These are phyloP conservation scores for Doris montereyensis DNA, from an alignment of 2,888 invertebrate species.

Conservation along the genomic window DNA sequence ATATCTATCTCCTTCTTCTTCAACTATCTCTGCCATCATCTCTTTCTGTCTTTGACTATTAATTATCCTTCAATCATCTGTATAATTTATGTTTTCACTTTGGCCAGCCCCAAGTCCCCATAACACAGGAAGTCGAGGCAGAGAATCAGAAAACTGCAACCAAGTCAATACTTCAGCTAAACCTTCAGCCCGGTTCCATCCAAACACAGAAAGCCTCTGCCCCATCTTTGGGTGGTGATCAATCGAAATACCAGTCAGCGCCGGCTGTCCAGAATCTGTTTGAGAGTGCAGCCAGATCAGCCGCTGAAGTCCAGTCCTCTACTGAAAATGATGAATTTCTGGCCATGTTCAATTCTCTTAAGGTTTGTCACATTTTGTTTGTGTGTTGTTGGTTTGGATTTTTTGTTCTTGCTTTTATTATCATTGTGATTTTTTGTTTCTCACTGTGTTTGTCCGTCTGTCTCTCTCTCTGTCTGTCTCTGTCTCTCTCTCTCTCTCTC, in stretches of 20 bases:
- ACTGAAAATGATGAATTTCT: constrained; percentile 35
- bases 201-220: neutral
- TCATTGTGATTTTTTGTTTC: neutral
- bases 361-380: constrained; percentile 36
- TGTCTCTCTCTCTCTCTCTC: too few relatives aligned
- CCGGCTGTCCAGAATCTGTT: constrained; percentile 15
- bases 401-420: neutral
- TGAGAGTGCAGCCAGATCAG: constrained; percentile 7
- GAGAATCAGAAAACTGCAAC: too few relatives aligned
- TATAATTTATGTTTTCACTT: too few relatives aligned
- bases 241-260: constrained; percentile 19
- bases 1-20: neutral
- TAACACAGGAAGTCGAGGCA: too few relatives aligned
- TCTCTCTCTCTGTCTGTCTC: too few relatives aligned
- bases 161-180: neutral
- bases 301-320: neutral
- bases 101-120: too few relatives aligned
- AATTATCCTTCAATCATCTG: too few relatives aligned
- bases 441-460: too few relatives aligned
- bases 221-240: neutral
- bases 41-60: too few relatives aligned
- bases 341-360: constrained; percentile 37
- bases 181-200: neutral
- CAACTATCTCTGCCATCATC: too few relatives aligned
- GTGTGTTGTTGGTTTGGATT: neutral